Evolutionary conservation across 2,888 invertebrate genomes (phyloP).

Genomic region (Heteromurus nitidus): DNA sequence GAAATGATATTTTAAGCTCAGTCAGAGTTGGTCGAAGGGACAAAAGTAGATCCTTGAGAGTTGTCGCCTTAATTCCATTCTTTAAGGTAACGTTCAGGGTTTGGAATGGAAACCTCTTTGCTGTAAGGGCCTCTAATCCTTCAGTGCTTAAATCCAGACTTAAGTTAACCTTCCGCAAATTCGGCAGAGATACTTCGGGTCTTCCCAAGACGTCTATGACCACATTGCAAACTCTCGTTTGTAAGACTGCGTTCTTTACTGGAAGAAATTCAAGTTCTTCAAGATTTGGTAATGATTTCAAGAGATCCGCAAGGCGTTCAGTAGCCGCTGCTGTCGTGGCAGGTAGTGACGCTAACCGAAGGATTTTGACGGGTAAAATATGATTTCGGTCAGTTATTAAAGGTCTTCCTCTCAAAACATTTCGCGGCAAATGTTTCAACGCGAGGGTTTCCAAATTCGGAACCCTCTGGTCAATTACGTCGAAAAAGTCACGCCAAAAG

Average conservation of each 20-base stretch:
- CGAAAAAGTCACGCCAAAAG: conserved; percentile 49
- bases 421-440: conserved; percentile 38
- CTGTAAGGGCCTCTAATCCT: conserved; percentile 37
- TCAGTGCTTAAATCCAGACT: conserved; percentile 48
- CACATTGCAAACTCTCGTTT: conserved; percentile 36
- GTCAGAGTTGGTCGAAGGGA: conserved; percentile 43
- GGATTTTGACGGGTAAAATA: conserved; percentile 48
- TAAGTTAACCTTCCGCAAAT: conserved; percentile 48
- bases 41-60: conserved; percentile 52
- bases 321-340: not conserved
- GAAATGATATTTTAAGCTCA: conserved; percentile 53
- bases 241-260: conserved; percentile 8
- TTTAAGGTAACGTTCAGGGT: conserved; percentile 31
- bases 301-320: conserved; percentile 53
- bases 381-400: not conserved
- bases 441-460: conserved; percentile 59
- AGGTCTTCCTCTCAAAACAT: conserved; percentile 10
- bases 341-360: conserved; percentile 52
- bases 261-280: conserved; percentile 52
- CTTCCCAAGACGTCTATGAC: conserved; percentile 43
- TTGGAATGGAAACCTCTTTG: conserved; percentile 51
- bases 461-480: conserved; percentile 26
- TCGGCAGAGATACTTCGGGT: conserved; percentile 30
- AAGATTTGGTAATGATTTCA: conserved; percentile 58
- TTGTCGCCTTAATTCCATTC: conserved; percentile 40